Evolutionary conservation across 2,113 vertebrate species (phyloP).

Genomic region (Dendropsophus ebraccatus): DNA sequence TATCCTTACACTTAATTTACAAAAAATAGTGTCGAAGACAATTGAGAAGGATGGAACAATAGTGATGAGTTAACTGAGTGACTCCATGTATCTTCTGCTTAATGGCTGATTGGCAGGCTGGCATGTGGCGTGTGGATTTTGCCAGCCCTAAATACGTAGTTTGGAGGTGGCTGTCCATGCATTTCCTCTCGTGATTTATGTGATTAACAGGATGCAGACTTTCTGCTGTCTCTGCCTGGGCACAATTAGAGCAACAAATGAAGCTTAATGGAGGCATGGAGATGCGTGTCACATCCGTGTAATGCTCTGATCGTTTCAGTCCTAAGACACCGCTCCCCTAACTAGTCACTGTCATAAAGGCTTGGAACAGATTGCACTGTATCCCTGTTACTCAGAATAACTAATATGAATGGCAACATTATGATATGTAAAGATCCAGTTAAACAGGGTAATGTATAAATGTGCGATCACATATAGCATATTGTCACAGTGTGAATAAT

Average conservation of each 20-base stretch:
- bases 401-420: neutral
- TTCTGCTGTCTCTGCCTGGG: conserved; percentile 39
- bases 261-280: conserved; percentile 42
- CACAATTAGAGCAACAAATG: conserved; percentile 54
- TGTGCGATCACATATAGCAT: neutral
- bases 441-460: conserved; percentile 1
- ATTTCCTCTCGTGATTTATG: conserved; percentile 49
- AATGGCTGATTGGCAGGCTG: neutral
- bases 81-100: neutral
- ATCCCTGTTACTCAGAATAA: neutral
- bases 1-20: neutral
- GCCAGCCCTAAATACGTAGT: neutral
- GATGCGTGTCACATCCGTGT: conserved; percentile 50
- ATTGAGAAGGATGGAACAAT: neutral
- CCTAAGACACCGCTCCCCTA: neutral
- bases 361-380: conserved; percentile 1
- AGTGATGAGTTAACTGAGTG: neutral
- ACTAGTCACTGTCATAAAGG: neutral
- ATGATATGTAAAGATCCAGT: neutral
- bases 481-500: neutral
- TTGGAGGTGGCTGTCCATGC: conserved; percentile 30
- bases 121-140: neutral
- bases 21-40: neutral
- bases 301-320: conserved; percentile 13
- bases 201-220: conserved; percentile 23